Conservation (phyloP, 2,888 invertebrate species). For the Harpalus rufipes region DNA sequence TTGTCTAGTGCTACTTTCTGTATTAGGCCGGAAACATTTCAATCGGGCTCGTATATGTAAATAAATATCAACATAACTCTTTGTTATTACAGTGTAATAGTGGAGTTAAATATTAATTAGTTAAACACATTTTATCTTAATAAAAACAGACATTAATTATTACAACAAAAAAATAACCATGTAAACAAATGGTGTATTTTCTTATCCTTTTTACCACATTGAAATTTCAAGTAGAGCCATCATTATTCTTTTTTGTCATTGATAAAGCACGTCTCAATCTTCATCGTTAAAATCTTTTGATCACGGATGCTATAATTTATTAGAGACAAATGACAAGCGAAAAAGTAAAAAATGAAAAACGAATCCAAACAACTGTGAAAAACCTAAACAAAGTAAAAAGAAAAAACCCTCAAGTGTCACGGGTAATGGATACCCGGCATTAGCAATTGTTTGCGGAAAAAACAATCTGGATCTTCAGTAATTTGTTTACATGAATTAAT, state of each 20-base stretch:
- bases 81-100: no score
- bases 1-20: no score
- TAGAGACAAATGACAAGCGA: not conserved
- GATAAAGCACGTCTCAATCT: not conserved
- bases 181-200: no score
- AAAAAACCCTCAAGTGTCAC: not conserved
- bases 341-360: slow-evolving; percentile 14
- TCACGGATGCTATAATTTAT: not conserved
- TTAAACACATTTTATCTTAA: no score
- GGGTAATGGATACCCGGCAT: slow-evolving; percentile 40
- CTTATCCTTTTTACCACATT: no score
- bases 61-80: no score
- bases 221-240: no score
- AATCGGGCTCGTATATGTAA: no score
- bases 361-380: slow-evolving; percentile 8
- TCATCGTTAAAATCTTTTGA: not conserved
- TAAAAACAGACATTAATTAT: no score
- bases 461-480: slow-evolving; percentile 12
- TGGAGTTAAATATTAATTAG: no score
- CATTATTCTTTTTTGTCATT: not conserved
- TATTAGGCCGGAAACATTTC: no score
- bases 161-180: no score
- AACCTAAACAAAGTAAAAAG: slow-evolving; percentile 4
- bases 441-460: slow-evolving; percentile 44
- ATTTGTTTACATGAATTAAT: slow-evolving; percentile 35